Base-by-base conservation (phyloP, 2,888 invertebrate genomes). In the Vanessa cardui region DNA sequence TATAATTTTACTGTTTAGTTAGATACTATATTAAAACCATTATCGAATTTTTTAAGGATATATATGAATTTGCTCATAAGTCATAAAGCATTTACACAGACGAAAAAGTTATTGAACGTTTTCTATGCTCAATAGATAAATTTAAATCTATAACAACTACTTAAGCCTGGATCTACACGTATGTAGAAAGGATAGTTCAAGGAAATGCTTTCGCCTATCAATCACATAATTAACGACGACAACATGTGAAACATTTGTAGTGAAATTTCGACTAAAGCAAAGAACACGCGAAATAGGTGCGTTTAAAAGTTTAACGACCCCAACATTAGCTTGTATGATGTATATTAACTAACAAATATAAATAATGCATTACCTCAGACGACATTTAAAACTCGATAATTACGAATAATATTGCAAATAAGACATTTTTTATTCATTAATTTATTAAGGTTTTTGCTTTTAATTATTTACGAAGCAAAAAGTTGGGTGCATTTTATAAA, bases 161-260 rank as follows among this genome's bases (percentile, higher is more conserved):
- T 0, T 49, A 18, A 0, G 47, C 9, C 49, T 20, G 9, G 18
- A 49, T 3, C 8, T 31, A 26, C 1, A 5, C 26, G 26, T 26
- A 7, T 16, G 2, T 54, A 54, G 7, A 39, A 18, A 39, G 33
- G n/a, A 56, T 12, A 39, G 16, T 31, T 9, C 56, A 39, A 33
- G 56, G 56, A 56, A 56, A 39, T 12, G 39, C 18, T n/a, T 18
- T 39, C 39, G 56, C n/a, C 33, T 39, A 56, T 56, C n/a, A 39
- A 18, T 56, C 18, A 39, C 33, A 54, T 54, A 56, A 56, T 56
- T 56, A 56, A 18, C 56, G 33, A 56, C 39, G 6, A 54, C 9
- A 31, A 18, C 12, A 39, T 39, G 39, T 18, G 56, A 5, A 31
- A 18, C 12, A 39, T 39, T 18, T 9, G 39, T 15, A 16, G 56